Evolutionary conservation across 2,888 invertebrate species (phyloP).

Genomic region (Chaetoderma sp.): DNA sequence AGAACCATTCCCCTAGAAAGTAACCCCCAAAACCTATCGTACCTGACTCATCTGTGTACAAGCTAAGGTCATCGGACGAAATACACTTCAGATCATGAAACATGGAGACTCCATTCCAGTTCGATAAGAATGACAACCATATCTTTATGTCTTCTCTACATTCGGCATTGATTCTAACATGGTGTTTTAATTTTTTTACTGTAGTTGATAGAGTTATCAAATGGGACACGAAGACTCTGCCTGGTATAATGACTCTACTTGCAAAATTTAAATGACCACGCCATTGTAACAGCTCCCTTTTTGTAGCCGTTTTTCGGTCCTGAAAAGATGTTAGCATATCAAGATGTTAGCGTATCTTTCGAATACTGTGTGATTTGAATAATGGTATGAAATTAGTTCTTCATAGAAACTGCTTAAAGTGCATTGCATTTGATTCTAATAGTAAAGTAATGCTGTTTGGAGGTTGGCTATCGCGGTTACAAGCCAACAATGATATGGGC

Average conservation of each 20-base stretch:
- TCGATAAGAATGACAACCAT: constrained; percentile 15
- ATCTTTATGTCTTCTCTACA: constrained; percentile 24
- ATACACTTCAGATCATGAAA: not conserved
- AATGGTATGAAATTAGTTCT: too few relatives aligned
- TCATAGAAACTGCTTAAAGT: too few relatives aligned
- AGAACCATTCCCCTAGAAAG: too few relatives aligned
- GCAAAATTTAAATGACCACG: constrained; percentile 30
- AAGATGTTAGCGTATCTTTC: too few relatives aligned
- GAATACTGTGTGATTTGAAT: too few relatives aligned
- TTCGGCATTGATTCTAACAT: constrained; percentile 18
- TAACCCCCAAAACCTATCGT: too few relatives aligned
- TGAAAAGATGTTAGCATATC: constrained; percentile 8
- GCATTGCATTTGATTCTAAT: too few relatives aligned
- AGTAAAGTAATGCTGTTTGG: too few relatives aligned
- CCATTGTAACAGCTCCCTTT: constrained; percentile 21
- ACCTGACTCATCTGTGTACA: too few relatives aligned
- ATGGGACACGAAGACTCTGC: constrained; percentile 30
- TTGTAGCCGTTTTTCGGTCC: constrained; percentile 22
- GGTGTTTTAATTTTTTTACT: constrained; percentile 15
- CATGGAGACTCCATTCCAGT: constrained; percentile 19
- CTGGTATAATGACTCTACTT: constrained; percentile 26
- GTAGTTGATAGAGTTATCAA: constrained; percentile 18
- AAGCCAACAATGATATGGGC: too few relatives aligned
- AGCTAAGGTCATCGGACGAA: too few relatives aligned
- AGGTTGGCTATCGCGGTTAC: too few relatives aligned